Conservation (phyloP, 2,888 invertebrate genomes). For the Adelphocoris suturalis region DNA sequence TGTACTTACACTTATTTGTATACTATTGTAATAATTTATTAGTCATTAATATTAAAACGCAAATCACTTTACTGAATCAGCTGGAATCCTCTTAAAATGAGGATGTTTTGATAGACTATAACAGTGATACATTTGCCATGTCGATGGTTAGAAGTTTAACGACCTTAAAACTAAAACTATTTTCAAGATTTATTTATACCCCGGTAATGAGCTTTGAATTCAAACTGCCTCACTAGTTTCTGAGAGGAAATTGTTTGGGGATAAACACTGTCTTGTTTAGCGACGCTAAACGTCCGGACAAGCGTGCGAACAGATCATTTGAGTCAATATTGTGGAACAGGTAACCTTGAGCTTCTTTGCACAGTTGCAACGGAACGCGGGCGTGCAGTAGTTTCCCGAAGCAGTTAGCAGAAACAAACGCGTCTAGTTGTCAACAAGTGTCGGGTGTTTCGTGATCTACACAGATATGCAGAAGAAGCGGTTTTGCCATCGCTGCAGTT, state of each 20-base stretch:
- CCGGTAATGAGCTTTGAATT: background rate
- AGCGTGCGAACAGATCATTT: conserved; percentile 19
- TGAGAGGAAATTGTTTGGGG: background rate
- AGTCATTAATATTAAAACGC: too few species aligned
- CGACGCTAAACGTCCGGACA: background rate
- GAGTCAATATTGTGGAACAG: conserved; percentile 55
- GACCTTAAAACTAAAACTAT: too few species aligned
- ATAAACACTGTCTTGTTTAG: background rate
- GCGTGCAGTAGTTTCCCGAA: conserved; percentile 10
- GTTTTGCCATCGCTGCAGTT: background rate
- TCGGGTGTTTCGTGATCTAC: background rate
- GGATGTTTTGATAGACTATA: too few species aligned
- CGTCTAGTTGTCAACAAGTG: conserved; percentile 11
- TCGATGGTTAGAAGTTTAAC: too few species aligned
- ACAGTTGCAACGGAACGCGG: background rate
- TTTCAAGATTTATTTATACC: too few species aligned
- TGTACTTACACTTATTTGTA: too few species aligned
- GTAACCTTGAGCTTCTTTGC: conserved; percentile 44
- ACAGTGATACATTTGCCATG: too few species aligned
- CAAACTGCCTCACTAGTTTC: background rate
- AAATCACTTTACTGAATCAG: too few species aligned
- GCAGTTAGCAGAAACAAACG: conserved; percentile 19
- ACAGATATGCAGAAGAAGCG: background rate
- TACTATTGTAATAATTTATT: too few species aligned
- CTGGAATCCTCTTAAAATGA: too few species aligned